Evolutionary conservation across 1,140 invertebrate species (phyloP), one percentile per base, ranked within the genome.

Genomic region (Brachionus paranguensis): DNA sequence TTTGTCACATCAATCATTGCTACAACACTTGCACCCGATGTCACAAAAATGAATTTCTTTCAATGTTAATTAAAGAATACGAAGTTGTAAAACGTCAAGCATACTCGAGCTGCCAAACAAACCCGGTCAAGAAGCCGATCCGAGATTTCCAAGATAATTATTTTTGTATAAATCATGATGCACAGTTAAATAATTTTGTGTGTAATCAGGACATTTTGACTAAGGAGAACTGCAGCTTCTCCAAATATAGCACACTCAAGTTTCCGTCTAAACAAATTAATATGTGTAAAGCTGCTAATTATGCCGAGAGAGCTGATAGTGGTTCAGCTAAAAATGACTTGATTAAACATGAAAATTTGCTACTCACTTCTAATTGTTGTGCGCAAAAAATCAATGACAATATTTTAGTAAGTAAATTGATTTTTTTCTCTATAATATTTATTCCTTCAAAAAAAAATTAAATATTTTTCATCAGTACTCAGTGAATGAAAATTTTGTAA

Each of bases 141-240:
- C 12, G 3, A 68, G 27, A 68, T 41, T 41, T 33, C 17, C 68
- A 72, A 41, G 68, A 72, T 17, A 72, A 72, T 41, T 72, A 72
- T 72, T 72, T 72, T 72, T 72, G 68, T 43, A 43, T 20, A 24
- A 72, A 37, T n/a, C 12, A 41, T 4, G 68, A 72, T 72, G 20
- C 68, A n/a, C 29, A 41, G n/a, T 20, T 72, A 43, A 72, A 72
- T 43, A 72, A 72, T 43, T 72, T 72, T 72, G 68, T 72, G 8
- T 72, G 68, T 6, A 72, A 72, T 72, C 68, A 72, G 20, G 68
- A 72, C 37, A 72, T 60, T 60, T 60, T 60, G 53, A 60, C 10
- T 72, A 43, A 72, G 14, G 8, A 17, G 20, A 72, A 43, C 37
- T 41, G 17, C 10, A 41, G 41, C 41, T 72, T 72, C 10, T 24